Percentiles rank a stretch among this genome's conserved stretches.
Evolutionary conservation across 2,888 invertebrate genomes (phyloP).

Genomic region (Ectemnius cavifrons): DNA sequence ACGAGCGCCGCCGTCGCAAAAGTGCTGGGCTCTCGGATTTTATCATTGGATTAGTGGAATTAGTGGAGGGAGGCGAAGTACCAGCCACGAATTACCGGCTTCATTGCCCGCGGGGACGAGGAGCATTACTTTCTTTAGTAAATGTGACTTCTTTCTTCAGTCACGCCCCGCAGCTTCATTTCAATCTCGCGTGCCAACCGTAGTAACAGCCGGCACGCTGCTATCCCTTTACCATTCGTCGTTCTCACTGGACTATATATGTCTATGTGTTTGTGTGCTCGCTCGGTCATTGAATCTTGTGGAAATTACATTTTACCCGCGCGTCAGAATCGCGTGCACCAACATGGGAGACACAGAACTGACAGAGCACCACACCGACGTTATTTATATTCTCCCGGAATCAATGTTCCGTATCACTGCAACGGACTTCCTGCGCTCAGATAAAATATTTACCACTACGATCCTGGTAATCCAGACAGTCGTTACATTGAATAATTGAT

Average conservation of each 20-base stretch:
- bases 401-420: constrained; percentile 1
- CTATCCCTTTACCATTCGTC: too few relatives aligned
- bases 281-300: constrained; percentile 32
- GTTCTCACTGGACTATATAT: too few relatives aligned
- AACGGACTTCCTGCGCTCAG: neutral
- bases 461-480: too few relatives aligned
- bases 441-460: too few relatives aligned
- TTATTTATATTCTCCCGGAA: constrained; percentile 7
- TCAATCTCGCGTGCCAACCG: constrained; percentile 40
- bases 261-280: constrained; percentile 33
- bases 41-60: constrained; percentile 8
- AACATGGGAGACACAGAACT: neutral
- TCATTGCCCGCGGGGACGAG: constrained; percentile 33
- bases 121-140: constrained; percentile 38
- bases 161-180: constrained; percentile 33
- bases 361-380: neutral
- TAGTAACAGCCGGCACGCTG: constrained; percentile 11
- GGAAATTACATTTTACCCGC: constrained; percentile 32
- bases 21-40: too few relatives aligned
- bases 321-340: constrained; percentile 19
- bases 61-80: constrained; percentile 18
- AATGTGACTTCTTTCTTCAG: constrained; percentile 22
- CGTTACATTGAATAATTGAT: too few relatives aligned
- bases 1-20: too few relatives aligned
- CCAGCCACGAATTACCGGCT: constrained; percentile 26